These are phyloP conservation scores for Tenthredo distinguenda DNA, from an alignment of 2,888 invertebrate species.

Conservation along the genomic window DNA sequence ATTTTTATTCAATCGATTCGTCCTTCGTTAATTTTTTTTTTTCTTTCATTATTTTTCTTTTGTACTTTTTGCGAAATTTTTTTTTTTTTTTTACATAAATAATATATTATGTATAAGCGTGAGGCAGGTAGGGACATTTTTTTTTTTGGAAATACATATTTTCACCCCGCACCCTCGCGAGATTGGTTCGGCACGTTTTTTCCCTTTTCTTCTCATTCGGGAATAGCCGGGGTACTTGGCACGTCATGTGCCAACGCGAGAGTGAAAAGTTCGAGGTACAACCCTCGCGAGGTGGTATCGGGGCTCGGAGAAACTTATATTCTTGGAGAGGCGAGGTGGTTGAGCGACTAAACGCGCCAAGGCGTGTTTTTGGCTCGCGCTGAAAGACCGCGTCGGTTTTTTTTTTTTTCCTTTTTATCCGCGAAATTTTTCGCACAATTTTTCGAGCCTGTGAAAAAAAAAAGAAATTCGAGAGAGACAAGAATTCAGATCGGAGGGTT, in stretches of 20 bases:
- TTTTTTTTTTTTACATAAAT: neutral
- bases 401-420: neutral
- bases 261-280: conserved; percentile 13
- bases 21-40: neutral
- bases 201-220: neutral
- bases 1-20: neutral
- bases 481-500: neutral
- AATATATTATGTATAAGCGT: neutral
- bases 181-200: conserved; percentile 5
- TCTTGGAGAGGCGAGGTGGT: neutral
- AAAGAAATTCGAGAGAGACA: neutral
- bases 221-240: neutral
- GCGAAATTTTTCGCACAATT: no score
- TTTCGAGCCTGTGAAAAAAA: no score
- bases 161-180: neutral
- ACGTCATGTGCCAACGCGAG: conserved; percentile 14
- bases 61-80: neutral
- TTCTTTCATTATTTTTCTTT: neutral
- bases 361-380: neutral
- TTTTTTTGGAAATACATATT: neutral
- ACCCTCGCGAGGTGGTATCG: neutral
- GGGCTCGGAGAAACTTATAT: neutral
- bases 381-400: neutral
- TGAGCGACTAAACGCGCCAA: neutral
- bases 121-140: neutral